Base-by-base conservation (phyloP, 2,888 invertebrate species). In the Prosopocoilus inquinatus region DNA sequence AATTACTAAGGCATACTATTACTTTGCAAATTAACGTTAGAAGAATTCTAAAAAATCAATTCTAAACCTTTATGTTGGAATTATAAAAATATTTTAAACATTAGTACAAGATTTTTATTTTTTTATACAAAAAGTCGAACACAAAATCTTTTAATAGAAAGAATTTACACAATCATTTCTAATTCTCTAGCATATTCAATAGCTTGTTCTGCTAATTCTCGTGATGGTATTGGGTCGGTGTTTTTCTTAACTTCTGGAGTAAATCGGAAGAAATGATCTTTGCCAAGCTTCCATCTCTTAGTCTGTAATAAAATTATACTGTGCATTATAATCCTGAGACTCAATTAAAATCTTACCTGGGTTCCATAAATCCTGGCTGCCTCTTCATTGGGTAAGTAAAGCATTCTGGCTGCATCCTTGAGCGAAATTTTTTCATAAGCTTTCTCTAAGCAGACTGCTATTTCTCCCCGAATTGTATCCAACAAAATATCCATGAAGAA, bases 101-200 rank as follows among this genome's bases (percentile, higher is more conserved):
- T n/a, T n/a, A n/a, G n/a, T n/a, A n/a, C n/a, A n/a, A n/a, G n/a
- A n/a, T n/a, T n/a, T n/a, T n/a, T n/a, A 28, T 28, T 28, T 5
- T 28, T 5, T 28, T 28, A 28, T 28, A 28, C 1, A 28, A 28
- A 28, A 28, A 3, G 7, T 5, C 2, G 4, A 20, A 20, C 20
- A 20, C 20, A 20, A 20, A 20, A 20, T 20, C 5, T 5, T 7
- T 28, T 28, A 28, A 28, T 28, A 28, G 7, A 28, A 28, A 28
- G 20, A 28, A 5, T 60, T 84, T 89, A 98, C 59, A 99, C 97
- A 81, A 99, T 99, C 96, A 96, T 98, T 81, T 99, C 98, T 65
- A 99, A 84, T 81, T 99, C 97, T 72, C 91, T 87, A 2, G 98
- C 99, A 78, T 99, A 99, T 74, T 94, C 94, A 66, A 99, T 91